Conservation (phyloP, 2,113 vertebrate genomes). For the Suricata suricatta region DNA sequence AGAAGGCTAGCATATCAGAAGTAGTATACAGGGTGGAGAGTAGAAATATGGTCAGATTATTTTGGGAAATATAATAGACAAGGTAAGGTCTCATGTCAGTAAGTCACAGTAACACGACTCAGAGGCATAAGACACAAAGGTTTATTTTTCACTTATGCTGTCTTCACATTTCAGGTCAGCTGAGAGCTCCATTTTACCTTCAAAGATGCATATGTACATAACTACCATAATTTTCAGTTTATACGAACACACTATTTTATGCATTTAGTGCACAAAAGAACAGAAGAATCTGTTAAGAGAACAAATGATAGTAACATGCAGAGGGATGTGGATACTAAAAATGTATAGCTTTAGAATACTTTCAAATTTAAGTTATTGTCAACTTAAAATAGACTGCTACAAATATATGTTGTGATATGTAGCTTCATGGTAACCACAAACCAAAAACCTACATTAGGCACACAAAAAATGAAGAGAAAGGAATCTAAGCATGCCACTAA, state of each 20-base stretch:
- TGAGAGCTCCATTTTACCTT: neutral
- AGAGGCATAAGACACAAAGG: neutral
- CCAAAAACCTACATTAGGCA: neutral
- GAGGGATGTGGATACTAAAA: neutral
- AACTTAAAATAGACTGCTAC: neutral
- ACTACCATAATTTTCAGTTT: neutral
- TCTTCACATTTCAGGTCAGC: neutral
- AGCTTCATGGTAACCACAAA: neutral
- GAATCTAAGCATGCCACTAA: neutral
- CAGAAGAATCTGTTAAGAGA: neutral
- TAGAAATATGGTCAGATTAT: neutral
- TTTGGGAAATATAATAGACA: neutral
- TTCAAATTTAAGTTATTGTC: neutral
- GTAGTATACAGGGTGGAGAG: neutral
- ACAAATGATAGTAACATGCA: neutral
- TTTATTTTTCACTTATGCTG: neutral
- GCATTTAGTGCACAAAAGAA: slow-evolving; percentile 65
- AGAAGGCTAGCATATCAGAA: neutral
- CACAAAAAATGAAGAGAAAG: neutral
- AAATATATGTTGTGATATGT: neutral
- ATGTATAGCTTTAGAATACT: neutral
- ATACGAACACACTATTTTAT: slow-evolving; percentile 47
- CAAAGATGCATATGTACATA: neutral
- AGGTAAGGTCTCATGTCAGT: neutral
- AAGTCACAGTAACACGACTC: neutral